phyloP scores from a whole-genome alignment of 23 tunicate species.

The Clavelina lepadiformis region DNA sequence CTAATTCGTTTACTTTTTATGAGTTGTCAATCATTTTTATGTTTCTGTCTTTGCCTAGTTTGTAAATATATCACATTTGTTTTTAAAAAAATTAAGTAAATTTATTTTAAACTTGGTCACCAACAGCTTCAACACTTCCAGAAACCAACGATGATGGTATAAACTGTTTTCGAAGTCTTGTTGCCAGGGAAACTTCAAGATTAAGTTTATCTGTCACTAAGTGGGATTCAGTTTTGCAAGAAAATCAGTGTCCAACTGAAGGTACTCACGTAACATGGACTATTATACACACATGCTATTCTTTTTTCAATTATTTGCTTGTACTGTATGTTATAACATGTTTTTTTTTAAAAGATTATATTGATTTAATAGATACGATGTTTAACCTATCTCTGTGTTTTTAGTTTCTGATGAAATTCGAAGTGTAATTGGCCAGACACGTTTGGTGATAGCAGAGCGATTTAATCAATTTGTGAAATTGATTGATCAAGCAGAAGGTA shows the following conservation, averaged over 20 bases:
- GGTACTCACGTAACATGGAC: conserved; percentile 11
- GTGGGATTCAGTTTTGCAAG: conserved; percentile 30
- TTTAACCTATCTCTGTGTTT: conserved; percentile 4
- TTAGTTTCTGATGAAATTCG: conserved; percentile 86
- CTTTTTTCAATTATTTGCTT: no score
- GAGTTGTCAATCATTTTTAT: no score
- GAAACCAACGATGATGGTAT: conserved; percentile 8
- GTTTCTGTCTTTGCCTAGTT: no score
- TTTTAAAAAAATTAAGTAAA: no score
- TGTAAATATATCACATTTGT: no score
- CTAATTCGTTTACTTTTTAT: no score
- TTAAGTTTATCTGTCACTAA: conserved; percentile 15
- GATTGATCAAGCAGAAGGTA: conserved; percentile 53
- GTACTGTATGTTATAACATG: no score
- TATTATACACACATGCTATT: background rate
- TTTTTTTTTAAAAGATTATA: background rate
- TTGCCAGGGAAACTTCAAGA: conserved; percentile 18
- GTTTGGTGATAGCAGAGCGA: conserved; percentile 69
- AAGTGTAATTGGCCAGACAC: conserved; percentile 72
- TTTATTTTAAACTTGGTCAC: no score
- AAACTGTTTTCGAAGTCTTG: conserved; percentile 20
- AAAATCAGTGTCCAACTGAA: conserved; percentile 25
- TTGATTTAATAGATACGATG: no score
- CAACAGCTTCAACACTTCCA: background rate
- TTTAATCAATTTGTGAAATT: conserved; percentile 60